Evolutionary conservation across 2,888 invertebrate genomes (phyloP).

Genomic region (Drosophila mettleri): DNA sequence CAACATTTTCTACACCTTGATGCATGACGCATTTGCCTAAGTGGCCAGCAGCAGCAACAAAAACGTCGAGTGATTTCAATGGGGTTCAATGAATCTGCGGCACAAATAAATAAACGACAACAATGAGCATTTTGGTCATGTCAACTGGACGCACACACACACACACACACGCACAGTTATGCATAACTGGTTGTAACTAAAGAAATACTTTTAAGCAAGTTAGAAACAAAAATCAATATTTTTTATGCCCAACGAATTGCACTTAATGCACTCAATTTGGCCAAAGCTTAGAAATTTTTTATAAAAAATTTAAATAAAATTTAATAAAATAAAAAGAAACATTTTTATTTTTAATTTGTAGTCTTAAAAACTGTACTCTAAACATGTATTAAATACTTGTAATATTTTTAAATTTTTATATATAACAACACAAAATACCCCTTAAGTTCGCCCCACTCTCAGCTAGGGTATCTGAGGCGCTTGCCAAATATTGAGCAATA

Average conservation of each 20-base stretch:
- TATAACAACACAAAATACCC: not conserved
- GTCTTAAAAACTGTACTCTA: not conserved
- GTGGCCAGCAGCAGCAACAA: constrained; percentile 13
- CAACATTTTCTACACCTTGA: constrained; percentile 26
- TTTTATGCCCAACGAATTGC: not conserved
- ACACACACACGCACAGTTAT: constrained; percentile 15
- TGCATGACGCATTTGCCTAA: constrained; percentile 49
- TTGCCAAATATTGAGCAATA: constrained; percentile 44
- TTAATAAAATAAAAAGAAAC: not conserved
- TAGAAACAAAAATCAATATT: not conserved
- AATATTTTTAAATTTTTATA: not conserved
- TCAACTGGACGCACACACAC: constrained; percentile 13
- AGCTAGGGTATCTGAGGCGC: constrained; percentile 19
- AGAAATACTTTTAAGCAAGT: constrained; percentile 18
- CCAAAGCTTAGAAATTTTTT: too few species aligned
- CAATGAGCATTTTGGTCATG: constrained; percentile 31
- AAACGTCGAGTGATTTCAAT: constrained; percentile 30
- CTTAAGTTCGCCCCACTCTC: not conserved
- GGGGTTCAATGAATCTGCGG: constrained; percentile 60
- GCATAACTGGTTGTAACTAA: constrained; percentile 24
- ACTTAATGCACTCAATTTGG: not conserved
- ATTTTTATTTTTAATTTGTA: not conserved
- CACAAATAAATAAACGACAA: constrained; percentile 29
- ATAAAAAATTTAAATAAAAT: too few species aligned
- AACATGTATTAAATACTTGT: not conserved